Conservation (phyloP, 2,797 vertebrate species). For the Pipistrellus pygmaeus region DNA sequence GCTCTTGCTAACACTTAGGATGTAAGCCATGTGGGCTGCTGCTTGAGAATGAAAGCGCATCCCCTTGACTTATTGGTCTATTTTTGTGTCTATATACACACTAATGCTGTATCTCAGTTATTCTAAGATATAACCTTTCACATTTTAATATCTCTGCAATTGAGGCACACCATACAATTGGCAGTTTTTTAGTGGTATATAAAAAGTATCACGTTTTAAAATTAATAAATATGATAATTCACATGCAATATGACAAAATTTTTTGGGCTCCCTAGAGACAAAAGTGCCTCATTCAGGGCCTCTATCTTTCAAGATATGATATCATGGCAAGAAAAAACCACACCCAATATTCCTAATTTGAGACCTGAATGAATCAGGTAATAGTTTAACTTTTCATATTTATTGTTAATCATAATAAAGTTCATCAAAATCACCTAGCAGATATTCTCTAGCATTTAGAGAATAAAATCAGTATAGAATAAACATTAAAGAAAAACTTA, state of each 20-base stretch:
- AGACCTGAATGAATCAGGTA: background rate
- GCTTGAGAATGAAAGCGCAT: background rate
- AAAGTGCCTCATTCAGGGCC: background rate
- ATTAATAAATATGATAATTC: background rate
- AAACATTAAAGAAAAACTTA: background rate
- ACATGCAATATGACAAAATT: background rate
- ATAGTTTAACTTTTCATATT: constrained; percentile 34
- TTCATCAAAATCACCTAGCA: constrained; percentile 8
- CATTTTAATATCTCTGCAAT: background rate
- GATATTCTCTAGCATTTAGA: background rate
- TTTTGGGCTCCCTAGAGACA: background rate
- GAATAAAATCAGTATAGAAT: constrained; percentile 13
- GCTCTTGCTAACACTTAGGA: background rate
- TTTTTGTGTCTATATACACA: background rate
- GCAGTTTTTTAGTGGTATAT: background rate
- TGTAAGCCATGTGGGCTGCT: background rate
- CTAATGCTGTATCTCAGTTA: background rate
- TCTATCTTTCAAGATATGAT: background rate
- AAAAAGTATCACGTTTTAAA: background rate
- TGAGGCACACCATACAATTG: background rate
- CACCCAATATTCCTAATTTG: background rate
- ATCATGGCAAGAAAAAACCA: background rate
- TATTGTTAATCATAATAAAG: background rate
- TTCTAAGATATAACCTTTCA: background rate
- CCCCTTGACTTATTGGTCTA: background rate